phyloP scores from a whole-genome alignment of 2,113 vertebrate genomes.

The Pachyramphus minor region DNA sequence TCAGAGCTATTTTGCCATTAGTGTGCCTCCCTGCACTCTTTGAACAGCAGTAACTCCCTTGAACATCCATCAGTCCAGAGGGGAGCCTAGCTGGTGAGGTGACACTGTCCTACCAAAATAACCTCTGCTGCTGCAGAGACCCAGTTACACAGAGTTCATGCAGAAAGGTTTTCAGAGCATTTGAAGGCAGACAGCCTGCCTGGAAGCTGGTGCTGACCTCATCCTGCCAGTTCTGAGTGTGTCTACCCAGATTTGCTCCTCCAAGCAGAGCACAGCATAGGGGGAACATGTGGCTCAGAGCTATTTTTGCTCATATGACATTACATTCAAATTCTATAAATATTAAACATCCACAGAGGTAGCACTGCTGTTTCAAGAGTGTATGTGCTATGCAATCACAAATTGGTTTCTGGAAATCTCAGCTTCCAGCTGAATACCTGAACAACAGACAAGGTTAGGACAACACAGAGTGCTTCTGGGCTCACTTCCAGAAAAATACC shows the following conservation, averaged over 20 bases:
- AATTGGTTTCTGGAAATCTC: slow-evolving; percentile 33
- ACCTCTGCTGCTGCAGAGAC: neutral
- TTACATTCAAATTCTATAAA: slow-evolving; percentile 58
- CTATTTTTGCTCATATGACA: slow-evolving; percentile 58
- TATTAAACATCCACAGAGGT: slow-evolving; percentile 31
- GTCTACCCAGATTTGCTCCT: slow-evolving; percentile 20
- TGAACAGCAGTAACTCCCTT: neutral
- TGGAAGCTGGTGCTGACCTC: slow-evolving; percentile 44
- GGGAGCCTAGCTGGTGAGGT: neutral
- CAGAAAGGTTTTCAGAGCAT: neutral
- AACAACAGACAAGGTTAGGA: slow-evolving; percentile 34
- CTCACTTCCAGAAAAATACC: slow-evolving; percentile 36
- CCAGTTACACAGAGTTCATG: neutral
- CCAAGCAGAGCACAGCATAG: neutral
- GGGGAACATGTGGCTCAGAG: slow-evolving; percentile 39
- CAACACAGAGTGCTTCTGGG: neutral
- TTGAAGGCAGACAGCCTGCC: slow-evolving; percentile 12
- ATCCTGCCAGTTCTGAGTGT: neutral
- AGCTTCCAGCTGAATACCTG: slow-evolving; percentile 20
- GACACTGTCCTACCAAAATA: neutral
- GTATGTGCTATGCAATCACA: slow-evolving; percentile 27
- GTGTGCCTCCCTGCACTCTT: neutral
- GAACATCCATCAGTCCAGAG: neutral
- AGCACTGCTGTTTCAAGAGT: slow-evolving; percentile 8
- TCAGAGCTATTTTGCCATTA: neutral